Base-by-base conservation (phyloP, 2,888 invertebrate genomes). In the Acleris literana region DNA sequence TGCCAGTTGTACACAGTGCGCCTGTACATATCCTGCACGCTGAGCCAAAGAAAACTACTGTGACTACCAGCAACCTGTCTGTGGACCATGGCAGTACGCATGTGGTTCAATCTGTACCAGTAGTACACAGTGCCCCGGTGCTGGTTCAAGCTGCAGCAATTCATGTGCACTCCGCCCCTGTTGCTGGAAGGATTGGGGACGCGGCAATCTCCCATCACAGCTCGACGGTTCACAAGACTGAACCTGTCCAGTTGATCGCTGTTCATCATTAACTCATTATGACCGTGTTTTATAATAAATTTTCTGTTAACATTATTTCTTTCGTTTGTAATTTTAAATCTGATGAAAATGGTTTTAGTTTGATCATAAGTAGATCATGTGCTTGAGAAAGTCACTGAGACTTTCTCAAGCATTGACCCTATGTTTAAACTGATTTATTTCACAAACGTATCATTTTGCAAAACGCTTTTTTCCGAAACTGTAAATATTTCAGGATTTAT, bases 171-270 rank as follows among this genome's bases (percentile, higher is more conserved):
- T 79, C 83, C 16, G 76, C 84, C 0, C 83, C 86, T 0, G 64
- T 84, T 1, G 71, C 82, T 1, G 66, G 82, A 51, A 84, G 82
- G 71, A 76, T 81, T 60, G 86, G 86, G 3, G 87, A 91, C 80
- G 85, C 93, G 57, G 85, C 90, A 16, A 78, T 94, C 71, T 83
- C 93, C 72, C 87, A 94, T 77, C 86, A 93, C 77, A 90, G 94
- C 81, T 85, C 92, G 53, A 82, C 93, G 68, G 86, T 93, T 57
- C 85, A 87, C 69, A 86, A 89, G 65, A 86, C 87, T 5, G 82
- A 85, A 1, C 88, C 87, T 0, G 77, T 86, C 7, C 80, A 82
- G 49, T 83, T 84, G 29, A 75, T 82, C 67, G 55, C 85, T 61
- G 69, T 81, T 2, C 85, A 88, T 69, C 86, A 85, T 77, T 84